Conservation (phyloP, 2,113 vertebrate genomes). For the Riparia riparia region DNA sequence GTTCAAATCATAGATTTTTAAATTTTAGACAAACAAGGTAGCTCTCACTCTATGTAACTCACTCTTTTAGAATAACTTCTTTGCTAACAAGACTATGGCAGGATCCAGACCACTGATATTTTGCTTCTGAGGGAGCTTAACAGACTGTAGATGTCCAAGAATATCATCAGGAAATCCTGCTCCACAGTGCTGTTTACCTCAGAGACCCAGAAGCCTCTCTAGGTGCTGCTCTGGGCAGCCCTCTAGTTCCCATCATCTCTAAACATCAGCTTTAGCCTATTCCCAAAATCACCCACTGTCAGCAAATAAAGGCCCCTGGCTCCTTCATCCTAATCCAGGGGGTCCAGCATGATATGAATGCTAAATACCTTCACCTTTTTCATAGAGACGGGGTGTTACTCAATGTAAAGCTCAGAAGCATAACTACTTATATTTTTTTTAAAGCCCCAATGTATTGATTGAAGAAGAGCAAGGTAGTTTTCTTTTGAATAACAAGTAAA, state of each 20-base stretch:
- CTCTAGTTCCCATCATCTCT: neutral
- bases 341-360: neutral
- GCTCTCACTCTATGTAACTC: slow-evolving; percentile 22
- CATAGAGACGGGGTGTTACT: neutral
- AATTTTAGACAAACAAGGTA: slow-evolving; percentile 66
- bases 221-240: neutral
- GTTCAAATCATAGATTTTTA: slow-evolving; percentile 72
- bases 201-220: neutral
- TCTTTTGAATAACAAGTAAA: neutral
- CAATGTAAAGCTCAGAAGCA: neutral
- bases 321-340: neutral
- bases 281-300: neutral
- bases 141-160: neutral
- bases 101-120: neutral
- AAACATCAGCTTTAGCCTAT: neutral
- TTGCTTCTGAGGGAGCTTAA: neutral
- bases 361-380: neutral
- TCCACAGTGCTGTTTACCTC: neutral
- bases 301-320: neutral
- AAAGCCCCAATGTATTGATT: neutral
- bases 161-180: neutral
- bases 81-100: neutral
- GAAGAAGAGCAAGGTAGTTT: neutral
- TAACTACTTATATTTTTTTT: neutral
- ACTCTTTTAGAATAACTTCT: slow-evolving; percentile 19